Percentiles rank a stretch among this genome's conserved stretches.
These are phyloP conservation scores for Prosopocoilus inquinatus DNA, from an alignment of 2,888 invertebrate genomes.

Conservation along the genomic window DNA sequence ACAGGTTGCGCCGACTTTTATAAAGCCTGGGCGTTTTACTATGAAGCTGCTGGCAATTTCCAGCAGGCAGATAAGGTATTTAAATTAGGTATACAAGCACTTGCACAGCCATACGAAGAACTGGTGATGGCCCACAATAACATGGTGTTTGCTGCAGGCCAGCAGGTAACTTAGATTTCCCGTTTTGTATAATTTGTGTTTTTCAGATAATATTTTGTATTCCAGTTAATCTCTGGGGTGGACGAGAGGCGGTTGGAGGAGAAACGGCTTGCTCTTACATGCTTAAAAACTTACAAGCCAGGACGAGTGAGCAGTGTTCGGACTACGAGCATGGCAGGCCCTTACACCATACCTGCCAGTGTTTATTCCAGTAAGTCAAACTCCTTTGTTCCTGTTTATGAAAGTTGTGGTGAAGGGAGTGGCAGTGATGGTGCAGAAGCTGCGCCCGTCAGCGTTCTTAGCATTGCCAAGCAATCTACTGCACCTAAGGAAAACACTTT, in stretches of 20 bases:
- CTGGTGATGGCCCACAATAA: conserved; percentile 66
- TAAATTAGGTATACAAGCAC: conserved; percentile 69
- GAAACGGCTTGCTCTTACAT: conserved; percentile 74
- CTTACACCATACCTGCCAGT: conserved; percentile 30
- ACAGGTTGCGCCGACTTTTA: conserved; percentile 81
- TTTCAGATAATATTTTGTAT: conserved; percentile 21
- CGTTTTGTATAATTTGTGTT: conserved; percentile 37
- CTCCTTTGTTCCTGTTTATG: conserved; percentile 34
- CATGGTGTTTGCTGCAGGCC: conserved; percentile 46
- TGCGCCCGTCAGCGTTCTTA: conserved; percentile 55
- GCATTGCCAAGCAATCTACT: conserved; percentile 56
- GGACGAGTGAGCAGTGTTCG: conserved; percentile 58
- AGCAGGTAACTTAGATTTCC: conserved; percentile 36
- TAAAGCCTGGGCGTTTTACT: conserved; percentile 85
- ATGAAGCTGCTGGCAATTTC: conserved; percentile 78
- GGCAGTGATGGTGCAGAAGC: conserved; percentile 42
- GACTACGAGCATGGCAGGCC: conserved; percentile 19
- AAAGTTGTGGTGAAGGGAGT: conserved; percentile 45
- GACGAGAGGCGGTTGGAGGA: conserved; percentile 58
- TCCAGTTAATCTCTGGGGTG: conserved; percentile 63
- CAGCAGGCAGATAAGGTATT: conserved; percentile 82
- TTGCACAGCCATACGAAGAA: conserved; percentile 78
- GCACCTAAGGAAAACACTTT: conserved; percentile 67
- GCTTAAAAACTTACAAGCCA: conserved; percentile 66
- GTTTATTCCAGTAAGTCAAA: conserved; percentile 42